phyloP scores from a whole-genome alignment of 2,888 invertebrate species.

The Gryllus longicercus region DNA sequence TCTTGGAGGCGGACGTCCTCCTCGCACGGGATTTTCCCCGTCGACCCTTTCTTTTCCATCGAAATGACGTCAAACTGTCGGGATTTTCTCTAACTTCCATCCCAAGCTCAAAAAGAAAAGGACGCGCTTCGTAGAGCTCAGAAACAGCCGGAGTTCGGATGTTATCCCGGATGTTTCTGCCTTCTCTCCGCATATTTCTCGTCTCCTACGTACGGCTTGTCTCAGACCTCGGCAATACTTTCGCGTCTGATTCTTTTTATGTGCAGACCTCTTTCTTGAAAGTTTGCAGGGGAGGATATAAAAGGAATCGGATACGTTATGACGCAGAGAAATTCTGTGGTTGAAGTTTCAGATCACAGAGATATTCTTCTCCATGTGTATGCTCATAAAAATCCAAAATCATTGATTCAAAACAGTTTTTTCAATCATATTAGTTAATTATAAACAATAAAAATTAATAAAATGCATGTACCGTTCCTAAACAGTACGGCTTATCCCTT shows the following conservation, averaged over 20 bases:
- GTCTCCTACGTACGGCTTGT: background rate
- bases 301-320: too few relatives aligned
- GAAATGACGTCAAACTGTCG: conserved; percentile 10
- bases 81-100: background rate
- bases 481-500: too few relatives aligned
- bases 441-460: too few relatives aligned
- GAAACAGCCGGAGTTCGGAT: background rate
- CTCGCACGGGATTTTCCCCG: too few relatives aligned
- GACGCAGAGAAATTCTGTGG: too few relatives aligned
- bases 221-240: background rate
- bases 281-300: background rate
- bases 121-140: background rate
- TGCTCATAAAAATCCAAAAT: too few relatives aligned
- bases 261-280: background rate
- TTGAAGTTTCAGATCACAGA: too few relatives aligned
- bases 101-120: background rate
- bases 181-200: background rate
- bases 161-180: background rate
- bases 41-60: background rate
- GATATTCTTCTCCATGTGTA: too few relatives aligned
- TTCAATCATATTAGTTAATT: too few relatives aligned
- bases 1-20: too few relatives aligned
- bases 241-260: background rate
- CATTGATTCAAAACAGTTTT: too few relatives aligned
- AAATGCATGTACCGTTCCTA: too few relatives aligned